Base-by-base conservation (phyloP, 2,888 invertebrate species). In the Ochlodes sylvanus region DNA sequence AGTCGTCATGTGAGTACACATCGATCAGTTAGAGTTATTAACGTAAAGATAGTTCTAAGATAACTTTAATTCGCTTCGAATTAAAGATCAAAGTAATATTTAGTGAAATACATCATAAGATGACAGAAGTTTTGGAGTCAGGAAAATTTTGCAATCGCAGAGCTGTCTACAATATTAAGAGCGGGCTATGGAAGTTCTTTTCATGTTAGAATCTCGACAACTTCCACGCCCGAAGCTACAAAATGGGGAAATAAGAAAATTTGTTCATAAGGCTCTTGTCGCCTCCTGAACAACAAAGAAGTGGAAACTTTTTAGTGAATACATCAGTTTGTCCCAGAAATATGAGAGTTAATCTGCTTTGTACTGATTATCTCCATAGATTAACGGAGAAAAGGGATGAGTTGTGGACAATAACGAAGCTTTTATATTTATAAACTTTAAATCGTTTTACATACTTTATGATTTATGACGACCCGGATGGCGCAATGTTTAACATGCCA, bases 171-270 rank as follows among this genome's bases (percentile, higher is more conserved):
- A 58, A 58, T 21, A 58, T 58, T 32, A 60, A 60, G 47, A 44
- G 32, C 44, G 42, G 32, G 32, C 60, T 60, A 47, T 17, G 47
- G 44, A 60, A 60, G 47, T 60, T 60, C 60, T 60, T 60, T 60
- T 60, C 47, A 44, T 60, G 32, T 60, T 32, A 60, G 63, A 72
- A 74, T 71, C 67, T 70, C 70, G 73, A 71, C 73, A 72, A 68
- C 66, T 73, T 60, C 74, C 65, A 62, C 67, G 72, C 73, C 72
- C 65, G 61, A 68, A 71, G 75, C 75, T 71, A 70, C 69, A 52
- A 70, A 75, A 75, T 73, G 74, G 75, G 76, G 74, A 78, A 80
- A 82, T 80, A 80, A 79, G 72, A 75, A 78, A 79, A 78, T 82
- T 81, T 74, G 74, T 76, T 74, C 76, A 72, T 71, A 76, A 76